Percentiles rank a stretch among this genome's conserved stretches.
Conservation (phyloP, 2,888 invertebrate species). For the Drosophila anceps region DNA sequence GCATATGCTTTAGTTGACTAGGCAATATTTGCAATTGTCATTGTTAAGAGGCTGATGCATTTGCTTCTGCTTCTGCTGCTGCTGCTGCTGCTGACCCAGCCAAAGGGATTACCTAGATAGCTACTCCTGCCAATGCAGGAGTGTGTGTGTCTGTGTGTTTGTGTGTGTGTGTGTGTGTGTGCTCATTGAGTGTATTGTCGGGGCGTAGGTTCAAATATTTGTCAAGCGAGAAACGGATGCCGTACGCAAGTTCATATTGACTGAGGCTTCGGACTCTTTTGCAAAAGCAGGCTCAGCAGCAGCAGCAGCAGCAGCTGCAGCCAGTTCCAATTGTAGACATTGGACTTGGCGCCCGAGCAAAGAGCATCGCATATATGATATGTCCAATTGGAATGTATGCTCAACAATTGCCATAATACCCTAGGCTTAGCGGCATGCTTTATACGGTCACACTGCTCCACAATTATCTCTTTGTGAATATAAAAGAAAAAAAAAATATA, state of each 20-base stretch:
- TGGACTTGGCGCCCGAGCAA: background rate
- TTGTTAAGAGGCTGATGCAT: slow-evolving; percentile 15
- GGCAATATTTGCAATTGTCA: slow-evolving; percentile 32
- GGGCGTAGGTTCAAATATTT: slow-evolving; percentile 41
- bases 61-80: background rate
- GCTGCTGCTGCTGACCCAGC: background rate
- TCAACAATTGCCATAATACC: background rate
- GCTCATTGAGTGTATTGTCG: slow-evolving; percentile 25
- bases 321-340: slow-evolving; percentile 7
- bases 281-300: background rate
- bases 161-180: background rate
- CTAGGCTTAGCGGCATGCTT: background rate
- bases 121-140: slow-evolving; percentile 5
- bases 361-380: slow-evolving; percentile 1
- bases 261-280: slow-evolving; percentile 8
- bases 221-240: slow-evolving; percentile 25
- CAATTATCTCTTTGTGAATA: background rate
- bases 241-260: slow-evolving; percentile 27
- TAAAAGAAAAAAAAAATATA: background rate
- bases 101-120: slow-evolving; percentile 3
- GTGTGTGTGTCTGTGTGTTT: background rate
- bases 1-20: slow-evolving; percentile 11
- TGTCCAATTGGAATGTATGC: background rate
- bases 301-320: background rate
- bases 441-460: background rate